Percentiles rank a stretch among this genome's conserved stretches.
These are phyloP conservation scores for Brevimyrus niger DNA, from an alignment of 2,113 vertebrate genomes.

Conservation along the genomic window DNA sequence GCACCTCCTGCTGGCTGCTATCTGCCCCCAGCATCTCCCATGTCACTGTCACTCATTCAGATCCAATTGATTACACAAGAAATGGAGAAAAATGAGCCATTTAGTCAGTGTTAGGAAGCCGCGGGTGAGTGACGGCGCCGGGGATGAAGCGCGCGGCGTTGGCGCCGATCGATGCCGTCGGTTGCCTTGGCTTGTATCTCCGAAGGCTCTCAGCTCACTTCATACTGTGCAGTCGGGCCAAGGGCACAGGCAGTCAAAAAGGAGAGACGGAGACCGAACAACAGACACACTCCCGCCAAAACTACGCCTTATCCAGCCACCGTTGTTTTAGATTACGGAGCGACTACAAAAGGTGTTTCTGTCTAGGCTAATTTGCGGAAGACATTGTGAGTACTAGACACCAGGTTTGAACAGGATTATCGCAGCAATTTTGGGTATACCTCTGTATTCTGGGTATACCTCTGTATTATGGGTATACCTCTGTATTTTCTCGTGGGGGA, in stretches of 20 bases:
- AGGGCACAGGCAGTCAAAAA: not conserved
- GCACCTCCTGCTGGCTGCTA: not conserved
- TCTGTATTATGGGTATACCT: not conserved
- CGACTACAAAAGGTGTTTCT: not conserved
- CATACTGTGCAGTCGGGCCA: not conserved
- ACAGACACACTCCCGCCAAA: constrained; percentile 20
- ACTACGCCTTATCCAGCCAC: not conserved
- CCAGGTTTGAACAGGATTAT: not conserved
- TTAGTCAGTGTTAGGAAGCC: not conserved
- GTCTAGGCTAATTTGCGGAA: not conserved
- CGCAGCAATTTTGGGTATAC: not conserved
- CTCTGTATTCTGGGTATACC: not conserved
- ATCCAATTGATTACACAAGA: not conserved
- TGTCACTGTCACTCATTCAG: constrained; percentile 18
- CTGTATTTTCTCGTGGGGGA: not conserved
- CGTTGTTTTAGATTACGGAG: not conserved
- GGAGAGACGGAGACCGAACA: constrained; percentile 9
- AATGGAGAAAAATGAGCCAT: constrained; percentile 10
- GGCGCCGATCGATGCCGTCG: not conserved
- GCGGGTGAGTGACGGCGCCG: not conserved
- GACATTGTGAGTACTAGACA: not conserved
- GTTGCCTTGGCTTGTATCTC: not conserved
- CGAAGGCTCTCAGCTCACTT: not conserved
- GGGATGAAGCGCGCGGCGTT: not conserved
- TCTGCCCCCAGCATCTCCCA: not conserved